Percentiles rank a stretch among this genome's conserved stretches.
These are phyloP conservation scores for Capromys pilorides DNA, from an alignment of 2,797 vertebrate genomes.

Conservation along the genomic window DNA sequence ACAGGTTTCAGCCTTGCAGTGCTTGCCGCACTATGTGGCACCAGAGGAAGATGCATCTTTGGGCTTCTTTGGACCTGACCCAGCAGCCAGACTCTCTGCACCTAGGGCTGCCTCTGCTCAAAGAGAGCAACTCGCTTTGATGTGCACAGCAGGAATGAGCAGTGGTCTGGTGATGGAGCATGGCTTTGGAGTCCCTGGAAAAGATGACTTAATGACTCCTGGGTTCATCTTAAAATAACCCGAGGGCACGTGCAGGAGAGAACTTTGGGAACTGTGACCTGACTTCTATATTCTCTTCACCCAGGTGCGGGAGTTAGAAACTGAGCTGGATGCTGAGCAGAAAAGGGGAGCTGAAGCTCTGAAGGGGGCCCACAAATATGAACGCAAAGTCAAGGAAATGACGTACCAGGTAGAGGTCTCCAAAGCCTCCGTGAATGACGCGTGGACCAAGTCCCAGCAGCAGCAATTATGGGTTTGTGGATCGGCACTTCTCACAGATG, in stretches of 20 bases:
- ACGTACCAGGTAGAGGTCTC: conserved; percentile 87
- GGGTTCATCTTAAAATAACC: not conserved
- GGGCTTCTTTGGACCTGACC: not conserved
- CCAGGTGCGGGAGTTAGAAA: conserved; percentile 90
- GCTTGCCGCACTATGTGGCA: not conserved
- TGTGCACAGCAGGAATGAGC: not conserved
- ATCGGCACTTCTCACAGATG: not conserved
- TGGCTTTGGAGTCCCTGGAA: not conserved
- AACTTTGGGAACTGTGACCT: not conserved
- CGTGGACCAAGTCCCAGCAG: no score
- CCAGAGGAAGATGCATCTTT: not conserved
- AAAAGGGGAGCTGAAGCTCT: conserved; percentile 87
- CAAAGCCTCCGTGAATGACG: accelerated
- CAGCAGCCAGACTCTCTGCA: not conserved
- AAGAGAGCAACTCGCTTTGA: not conserved
- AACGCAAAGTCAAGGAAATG: conserved; percentile 90
- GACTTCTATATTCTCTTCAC: not conserved
- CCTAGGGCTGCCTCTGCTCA: not conserved
- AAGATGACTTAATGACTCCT: not conserved
- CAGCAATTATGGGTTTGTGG: accelerated
- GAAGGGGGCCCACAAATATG: conserved; percentile 90
- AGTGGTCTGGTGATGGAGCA: not conserved
- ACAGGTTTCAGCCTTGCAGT: not conserved
- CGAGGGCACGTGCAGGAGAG: accelerated
- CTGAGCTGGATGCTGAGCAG: conserved; percentile 89